Base-by-base conservation (phyloP, 1,140 invertebrate genomes). In the Cardiocondyla obscurior region DNA sequence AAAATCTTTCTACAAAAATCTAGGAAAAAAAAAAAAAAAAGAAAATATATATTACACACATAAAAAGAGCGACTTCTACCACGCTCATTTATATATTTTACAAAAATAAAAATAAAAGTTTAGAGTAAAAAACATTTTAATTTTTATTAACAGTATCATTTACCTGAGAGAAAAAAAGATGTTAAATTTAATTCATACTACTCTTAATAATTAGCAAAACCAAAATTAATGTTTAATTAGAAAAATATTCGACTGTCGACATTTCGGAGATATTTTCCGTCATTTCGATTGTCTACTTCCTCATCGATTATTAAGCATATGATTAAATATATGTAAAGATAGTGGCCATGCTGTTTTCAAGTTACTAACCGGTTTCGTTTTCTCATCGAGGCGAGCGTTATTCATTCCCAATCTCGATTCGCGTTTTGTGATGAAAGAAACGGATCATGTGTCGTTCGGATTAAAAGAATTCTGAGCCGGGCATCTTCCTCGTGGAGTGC, bases 401-500 rank as follows among this genome's bases (percentile, higher is more conserved):
- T 30, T 64, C 36, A 73, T 62, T 58, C 60, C 16, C 30, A 5
- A 79, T 55, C 36, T 19, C 53, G 55, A 74, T 60, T 22, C 25
- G 39, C 44, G 16, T 49, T 64, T n/a, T 16, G 44, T 19, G 62
- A 67, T n/a, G 46, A 55, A 67, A 67, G 16, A 12, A 30, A 19
- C 60, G 74, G 46, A 79, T 79, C 62, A 42, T 53, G 49, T 69
- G 62, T 79, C 74, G 46, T 12, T 28, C 22, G n/a, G 74, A 67
- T 79, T 67, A 79, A 79, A 79, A 46, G 46, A 55, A 79, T 69
- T 79, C 46, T 46, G 16, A 69, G 16, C 33, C 53, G 74, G 19
- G 33, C 30, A 33, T 53, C 33, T 42, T 36, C 25, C 53, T 73
- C 81, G 28, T 44, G 28, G 74, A 89, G 86, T 88, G 65, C 84